Percentiles rank a stretch among this genome's conserved stretches.
These are phyloP conservation scores for Mionectes macconnelli DNA, from an alignment of 2,113 vertebrate genomes.

Conservation along the genomic window DNA sequence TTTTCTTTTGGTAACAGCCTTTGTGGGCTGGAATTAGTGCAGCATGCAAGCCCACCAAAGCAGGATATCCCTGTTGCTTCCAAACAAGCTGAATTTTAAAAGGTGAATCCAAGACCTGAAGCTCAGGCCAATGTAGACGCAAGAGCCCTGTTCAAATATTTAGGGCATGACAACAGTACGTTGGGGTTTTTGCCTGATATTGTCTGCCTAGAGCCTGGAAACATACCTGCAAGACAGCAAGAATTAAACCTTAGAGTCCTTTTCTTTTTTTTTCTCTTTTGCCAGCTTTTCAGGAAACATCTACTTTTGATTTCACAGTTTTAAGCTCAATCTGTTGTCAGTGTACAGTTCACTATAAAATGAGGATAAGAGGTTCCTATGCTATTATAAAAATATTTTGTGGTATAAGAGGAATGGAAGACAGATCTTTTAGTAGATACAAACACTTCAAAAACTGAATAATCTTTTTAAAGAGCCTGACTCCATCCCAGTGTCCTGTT, in stretches of 20 bases:
- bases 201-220: neutral
- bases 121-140: neutral
- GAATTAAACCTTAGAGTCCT: neutral
- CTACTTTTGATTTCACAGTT: conserved; percentile 5
- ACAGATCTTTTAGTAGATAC: neutral
- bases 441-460: neutral
- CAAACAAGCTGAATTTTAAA: neutral
- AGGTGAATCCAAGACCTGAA: neutral
- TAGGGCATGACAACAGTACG: neutral
- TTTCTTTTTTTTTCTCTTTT: neutral
- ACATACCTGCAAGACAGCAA: neutral
- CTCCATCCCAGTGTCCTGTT: neutral
- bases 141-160: neutral
- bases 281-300: neutral
- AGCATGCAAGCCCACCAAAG: neutral
- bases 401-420: neutral
- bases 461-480: neutral
- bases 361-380: neutral
- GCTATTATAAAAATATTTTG: neutral
- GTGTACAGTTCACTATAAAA: neutral
- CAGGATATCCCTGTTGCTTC: neutral
- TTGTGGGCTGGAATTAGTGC: neutral
- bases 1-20: neutral
- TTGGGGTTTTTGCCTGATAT: neutral
- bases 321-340: neutral